Evolutionary conservation across 1,140 invertebrate species (phyloP).

Genomic region (Periplaneta americana): DNA sequence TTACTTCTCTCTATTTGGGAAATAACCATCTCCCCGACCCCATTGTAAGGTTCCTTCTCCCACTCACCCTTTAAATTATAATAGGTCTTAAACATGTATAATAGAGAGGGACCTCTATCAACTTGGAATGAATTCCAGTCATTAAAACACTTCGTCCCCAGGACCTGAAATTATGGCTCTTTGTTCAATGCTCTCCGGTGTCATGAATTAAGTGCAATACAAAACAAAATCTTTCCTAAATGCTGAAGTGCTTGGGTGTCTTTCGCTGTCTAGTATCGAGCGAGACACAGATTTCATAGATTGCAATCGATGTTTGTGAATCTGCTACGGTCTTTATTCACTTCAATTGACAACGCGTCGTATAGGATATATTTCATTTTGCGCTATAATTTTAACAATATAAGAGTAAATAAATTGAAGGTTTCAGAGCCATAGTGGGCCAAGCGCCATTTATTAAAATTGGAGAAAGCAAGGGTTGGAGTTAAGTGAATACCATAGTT

Average conservation of each 20-base stretch:
- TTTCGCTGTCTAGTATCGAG: too few relatives aligned
- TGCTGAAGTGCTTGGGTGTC: neutral
- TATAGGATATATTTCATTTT: too few relatives aligned
- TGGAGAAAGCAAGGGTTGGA: too few relatives aligned
- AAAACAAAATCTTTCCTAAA: neutral
- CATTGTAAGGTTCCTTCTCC: neutral
- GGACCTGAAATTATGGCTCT: neutral
- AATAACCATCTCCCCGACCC: neutral
- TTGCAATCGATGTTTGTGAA: too few relatives aligned
- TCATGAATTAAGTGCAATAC: neutral
- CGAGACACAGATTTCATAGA: too few relatives aligned
- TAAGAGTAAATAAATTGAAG: too few relatives aligned
- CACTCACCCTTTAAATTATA: neutral
- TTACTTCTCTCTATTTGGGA: neutral
- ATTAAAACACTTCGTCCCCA: neutral
- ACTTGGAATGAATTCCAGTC: neutral
- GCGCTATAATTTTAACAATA: too few relatives aligned
- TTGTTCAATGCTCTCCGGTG: neutral
- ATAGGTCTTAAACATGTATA: neutral
- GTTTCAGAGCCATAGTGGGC: too few relatives aligned
- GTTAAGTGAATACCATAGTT: too few relatives aligned
- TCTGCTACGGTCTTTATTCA: too few relatives aligned
- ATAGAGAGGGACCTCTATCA: neutral
- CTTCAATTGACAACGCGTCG: too few relatives aligned
- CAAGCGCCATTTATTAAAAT: too few relatives aligned